Base-by-base conservation (phyloP, 2,113 vertebrate species). In the Apistogramma diplotaenia region DNA sequence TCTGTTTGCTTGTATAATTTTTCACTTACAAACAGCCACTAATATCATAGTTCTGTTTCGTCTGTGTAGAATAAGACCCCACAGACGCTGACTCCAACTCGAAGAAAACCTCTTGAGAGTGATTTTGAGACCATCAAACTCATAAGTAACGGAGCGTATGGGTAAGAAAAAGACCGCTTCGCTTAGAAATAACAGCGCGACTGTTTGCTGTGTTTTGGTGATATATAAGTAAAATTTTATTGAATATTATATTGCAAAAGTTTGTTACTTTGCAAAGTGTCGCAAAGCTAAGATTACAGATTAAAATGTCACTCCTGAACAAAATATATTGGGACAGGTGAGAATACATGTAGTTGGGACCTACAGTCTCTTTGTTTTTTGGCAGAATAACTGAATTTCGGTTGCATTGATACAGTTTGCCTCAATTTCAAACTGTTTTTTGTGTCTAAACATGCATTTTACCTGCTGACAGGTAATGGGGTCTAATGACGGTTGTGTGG, bases 81-180 rank as follows among this genome's bases (percentile, higher is more conserved):
- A 9, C 94, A 94, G 87, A 89, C 77, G 0, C 72, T 92, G 5
- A 92, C 96, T 0, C 93, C 95, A 2, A 95, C 96, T 0, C 95
- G 97, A 85, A 96, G 96, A 87, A 99, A 97, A 83, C 98, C 98
- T 0, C 93, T 97, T 0, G 98, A 99, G 89, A 97, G 92, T 0
- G 98, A 99, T 92, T 99, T 99, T 37, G 98, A 99, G 92, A 99
- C 97, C 33, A 96, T 99, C 91, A 99, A 99, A 82, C 95, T 99
- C 58, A 99, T 99, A 91, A 99, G 98, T 92, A 99, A 99, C 0
- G 98, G 98, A 9, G 98, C 98, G 46, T 99, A 99, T 0, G 98
- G 98, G 98, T 99, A 93, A 96, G n/a, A n/a, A n/a, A n/a, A n/a
- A n/a, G n/a, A n/a, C n/a, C n/a, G n/a, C n/a, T n/a, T n/a, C n/a